These are phyloP conservation scores for Tenthredo distinguenda DNA, from an alignment of 2,888 invertebrate genomes.

Conservation along the genomic window DNA sequence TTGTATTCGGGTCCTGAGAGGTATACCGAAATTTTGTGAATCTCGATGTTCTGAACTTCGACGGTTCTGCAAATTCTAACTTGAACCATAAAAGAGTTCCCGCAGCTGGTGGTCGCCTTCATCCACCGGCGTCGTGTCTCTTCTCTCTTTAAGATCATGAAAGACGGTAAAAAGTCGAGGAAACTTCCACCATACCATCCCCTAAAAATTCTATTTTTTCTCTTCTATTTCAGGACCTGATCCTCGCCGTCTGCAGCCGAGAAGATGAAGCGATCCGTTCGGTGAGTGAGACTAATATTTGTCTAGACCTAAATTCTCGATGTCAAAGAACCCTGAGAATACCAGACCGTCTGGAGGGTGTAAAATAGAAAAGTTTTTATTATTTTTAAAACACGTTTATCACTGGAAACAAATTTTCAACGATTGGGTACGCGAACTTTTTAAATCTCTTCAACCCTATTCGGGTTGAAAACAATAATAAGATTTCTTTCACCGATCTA, in stretches of 20 bases:
- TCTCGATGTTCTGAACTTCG: too few species aligned
- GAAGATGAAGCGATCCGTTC: background rate
- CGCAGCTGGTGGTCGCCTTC: too few species aligned
- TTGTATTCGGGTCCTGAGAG: too few species aligned
- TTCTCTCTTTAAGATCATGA: background rate
- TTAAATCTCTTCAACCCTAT: background rate
- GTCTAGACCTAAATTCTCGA: background rate
- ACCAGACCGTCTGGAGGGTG: background rate
- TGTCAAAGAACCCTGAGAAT: background rate
- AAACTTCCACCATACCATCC: background rate
- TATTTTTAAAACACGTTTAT: background rate
- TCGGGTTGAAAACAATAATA: background rate
- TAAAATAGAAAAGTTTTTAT: background rate
- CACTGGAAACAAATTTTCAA: too few species aligned
- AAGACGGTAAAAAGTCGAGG: background rate
- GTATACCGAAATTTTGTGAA: too few species aligned
- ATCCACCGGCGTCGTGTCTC: background rate
- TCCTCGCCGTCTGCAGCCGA: background rate
- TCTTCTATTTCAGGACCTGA: constrained; percentile 10
- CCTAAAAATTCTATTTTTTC: background rate
- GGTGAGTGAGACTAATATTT: constrained; percentile 26
- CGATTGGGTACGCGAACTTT: background rate
- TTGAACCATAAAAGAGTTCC: too few species aligned
- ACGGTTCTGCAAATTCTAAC: too few species aligned
- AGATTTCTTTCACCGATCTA: background rate